Percentiles rank a stretch among this genome's conserved stretches.
Evolutionary conservation across 2,888 invertebrate genomes (phyloP).

Genomic region (Eristalinus sepulchralis): DNA sequence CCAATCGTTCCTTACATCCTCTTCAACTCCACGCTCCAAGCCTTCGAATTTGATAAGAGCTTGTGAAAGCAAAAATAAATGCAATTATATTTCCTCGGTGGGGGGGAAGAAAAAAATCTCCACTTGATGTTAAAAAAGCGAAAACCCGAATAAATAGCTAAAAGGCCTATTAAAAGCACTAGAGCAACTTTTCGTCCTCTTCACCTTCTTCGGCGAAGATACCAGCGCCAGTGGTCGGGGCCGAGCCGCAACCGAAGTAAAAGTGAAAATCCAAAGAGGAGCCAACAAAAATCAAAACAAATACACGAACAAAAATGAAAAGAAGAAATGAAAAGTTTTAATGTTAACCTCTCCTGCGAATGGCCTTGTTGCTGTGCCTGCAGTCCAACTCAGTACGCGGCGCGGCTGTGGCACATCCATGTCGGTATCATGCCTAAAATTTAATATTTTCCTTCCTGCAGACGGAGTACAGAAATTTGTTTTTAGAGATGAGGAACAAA

Average conservation of each 20-base stretch:
- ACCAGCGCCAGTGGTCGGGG: background rate
- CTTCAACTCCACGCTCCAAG: background rate
- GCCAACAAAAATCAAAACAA: background rate
- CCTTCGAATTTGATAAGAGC: background rate
- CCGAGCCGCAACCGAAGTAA: background rate
- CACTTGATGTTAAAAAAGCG: slow-evolving; percentile 40
- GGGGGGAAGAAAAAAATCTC: background rate
- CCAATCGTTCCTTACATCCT: background rate
- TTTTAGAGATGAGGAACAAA: background rate
- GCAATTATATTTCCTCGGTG: slow-evolving; percentile 29
- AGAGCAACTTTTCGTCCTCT: slow-evolving; percentile 15
- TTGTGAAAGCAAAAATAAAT: slow-evolving; percentile 27
- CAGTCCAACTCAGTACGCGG: slow-evolving; percentile 24
- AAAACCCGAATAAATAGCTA: slow-evolving; percentile 28
- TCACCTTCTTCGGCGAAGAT: background rate
- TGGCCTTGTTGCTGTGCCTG: slow-evolving; percentile 35
- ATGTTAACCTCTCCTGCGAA: slow-evolving; percentile 49
- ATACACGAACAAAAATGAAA: background rate
- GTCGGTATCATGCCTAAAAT: slow-evolving; percentile 22
- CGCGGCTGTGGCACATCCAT: slow-evolving; percentile 13
- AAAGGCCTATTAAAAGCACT: slow-evolving; percentile 42
- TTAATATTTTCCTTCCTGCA: slow-evolving; percentile 36
- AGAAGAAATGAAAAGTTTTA: slow-evolving; percentile 27
- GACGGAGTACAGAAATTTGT: slow-evolving; percentile 49
- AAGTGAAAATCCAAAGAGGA: slow-evolving; percentile 2